Evolutionary conservation across 2,113 vertebrate genomes (phyloP), one percentile per base, ranked within the genome.

Genomic region (Crocuta crocuta): DNA sequence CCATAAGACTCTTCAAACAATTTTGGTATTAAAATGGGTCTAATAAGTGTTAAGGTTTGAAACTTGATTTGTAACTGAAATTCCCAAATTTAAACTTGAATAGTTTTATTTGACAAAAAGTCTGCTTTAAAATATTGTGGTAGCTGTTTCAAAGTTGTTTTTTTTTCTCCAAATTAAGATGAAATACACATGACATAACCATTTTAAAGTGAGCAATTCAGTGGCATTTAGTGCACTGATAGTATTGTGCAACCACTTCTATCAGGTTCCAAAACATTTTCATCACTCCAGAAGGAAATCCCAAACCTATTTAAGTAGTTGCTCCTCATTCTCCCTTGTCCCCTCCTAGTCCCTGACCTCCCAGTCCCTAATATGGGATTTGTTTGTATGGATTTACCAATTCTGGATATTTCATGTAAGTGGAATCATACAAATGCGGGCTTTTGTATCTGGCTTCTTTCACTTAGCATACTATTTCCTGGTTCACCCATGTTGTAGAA

Each of bases 101-200:
- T 43, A 89, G 33, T 93, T 97, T 95, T 80, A 76, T 88, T 97
- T 97, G 28, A 55, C 31, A 48, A 91, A 70, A 97, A 73, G 24
- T 48, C 11, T 31, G 21, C 48, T 95, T 94, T 82, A 95, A 95
- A 97, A 86, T 89, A 81, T 31, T 81, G 10, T 28, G 71, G 43
- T 65, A 55, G 65, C 50, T 74, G 4, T 63, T 43, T 94, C 82
- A 88, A 28, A 39, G 39, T 39, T 39, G 5, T 73, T 70, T 53
- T 45, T 76, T 45, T 12, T 4, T 43, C 70, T 43, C 23, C 11
- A 8, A 45, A 48, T 65, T 87, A 83, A 65, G 17, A 21, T 76
- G 87, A 85, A 71, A 71, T 82, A 76, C 13, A n/a, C 35, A 87
- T 21, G 24, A 94, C 43, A 61, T 82, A 97, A 63, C 85, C 39